Evolutionary conservation across 2,797 vertebrate species (phyloP), one percentile per base, ranked within the genome.

Genomic region (Tokudaia muenninki): DNA sequence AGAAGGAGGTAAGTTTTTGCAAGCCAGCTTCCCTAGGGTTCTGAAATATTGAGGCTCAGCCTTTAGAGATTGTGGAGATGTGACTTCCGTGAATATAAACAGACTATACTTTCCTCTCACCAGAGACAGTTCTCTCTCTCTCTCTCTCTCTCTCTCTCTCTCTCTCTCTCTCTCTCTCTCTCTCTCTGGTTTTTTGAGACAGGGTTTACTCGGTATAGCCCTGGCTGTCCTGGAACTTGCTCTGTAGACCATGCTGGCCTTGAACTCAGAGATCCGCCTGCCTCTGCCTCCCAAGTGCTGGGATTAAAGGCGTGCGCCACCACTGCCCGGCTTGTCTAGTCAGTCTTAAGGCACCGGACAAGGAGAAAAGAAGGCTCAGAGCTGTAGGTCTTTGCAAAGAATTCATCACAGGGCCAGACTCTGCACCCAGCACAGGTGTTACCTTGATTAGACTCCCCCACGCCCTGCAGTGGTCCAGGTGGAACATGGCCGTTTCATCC

Each of bases 301-400:
- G 50, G 52, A 52, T 13, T 52, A 52, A 52, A 52, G 52, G 52
- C 52, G 2, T 52, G 52, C 12, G 12, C 52, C 52, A 52, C 9
- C 52, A 52, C 52, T 52, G 52, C 52, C 52, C 10, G 14, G 55
- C 50, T 16, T 90, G 61, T 7, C 47, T 24, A 41, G 19, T 24
- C 65, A 87, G 59, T 63, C 52, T 91, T 63, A 94, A 95, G 87
- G 90, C 70, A 92, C 19, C 80, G 65, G 93, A 67, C 47, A 47
- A 37, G 34, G 55, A 94, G 47, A 77, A 94, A 50, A 8, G 61
- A 47, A 59, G 70, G 17, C 34, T 55, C 31, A 52, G 52, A 82
- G 80, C 80, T 70, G 41, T 70, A 82, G 74, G 52, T n/a, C 74
- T 92, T 70, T 88, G 72, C 74, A 47, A 90, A 97, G 57, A 67